A percentile compares a stretch with the other conserved stretches of the same genome.
These are phyloP conservation scores for Vespertilio murinus DNA, from an alignment of 2,797 vertebrate genomes.

Conservation along the genomic window DNA sequence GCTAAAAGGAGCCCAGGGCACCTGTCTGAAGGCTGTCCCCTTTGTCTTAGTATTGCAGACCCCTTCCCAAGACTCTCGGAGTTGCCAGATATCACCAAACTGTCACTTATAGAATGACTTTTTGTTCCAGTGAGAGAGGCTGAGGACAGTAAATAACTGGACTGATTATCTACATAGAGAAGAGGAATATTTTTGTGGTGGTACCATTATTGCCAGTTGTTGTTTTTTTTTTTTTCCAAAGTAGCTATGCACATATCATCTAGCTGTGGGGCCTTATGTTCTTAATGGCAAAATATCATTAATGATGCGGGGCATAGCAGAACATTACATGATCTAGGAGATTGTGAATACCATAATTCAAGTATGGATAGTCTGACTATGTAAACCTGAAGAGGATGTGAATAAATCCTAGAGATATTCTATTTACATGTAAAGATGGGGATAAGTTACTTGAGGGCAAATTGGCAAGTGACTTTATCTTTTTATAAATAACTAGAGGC, in stretches of 20 bases:
- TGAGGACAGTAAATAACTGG: not conserved
- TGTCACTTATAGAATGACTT: not conserved
- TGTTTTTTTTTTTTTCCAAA: constrained; percentile 10
- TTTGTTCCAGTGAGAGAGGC: not conserved
- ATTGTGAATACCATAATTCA: not conserved
- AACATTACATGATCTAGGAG: not conserved
- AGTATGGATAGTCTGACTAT: not conserved
- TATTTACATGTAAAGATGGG: not conserved
- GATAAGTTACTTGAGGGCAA: not conserved
- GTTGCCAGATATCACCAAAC: not conserved
- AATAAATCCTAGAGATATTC: not conserved
- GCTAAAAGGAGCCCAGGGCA: not conserved
- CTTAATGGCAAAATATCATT: not conserved
- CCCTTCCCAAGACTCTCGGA: not conserved
- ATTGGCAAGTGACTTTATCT: not conserved
- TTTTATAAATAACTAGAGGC: not conserved
- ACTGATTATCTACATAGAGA: not conserved
- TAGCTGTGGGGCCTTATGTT: not conserved
- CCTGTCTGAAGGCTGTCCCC: not conserved
- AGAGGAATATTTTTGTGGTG: not conserved
- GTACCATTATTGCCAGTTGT: not conserved
- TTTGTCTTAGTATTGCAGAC: not conserved
- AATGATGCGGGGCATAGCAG: not conserved
- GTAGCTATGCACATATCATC: not conserved
- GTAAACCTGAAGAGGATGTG: not conserved